Percentiles rank a stretch among this genome's conserved stretches.
phyloP scores from a whole-genome alignment of 2,888 invertebrate species.

The Tetheella fluctuosa region DNA sequence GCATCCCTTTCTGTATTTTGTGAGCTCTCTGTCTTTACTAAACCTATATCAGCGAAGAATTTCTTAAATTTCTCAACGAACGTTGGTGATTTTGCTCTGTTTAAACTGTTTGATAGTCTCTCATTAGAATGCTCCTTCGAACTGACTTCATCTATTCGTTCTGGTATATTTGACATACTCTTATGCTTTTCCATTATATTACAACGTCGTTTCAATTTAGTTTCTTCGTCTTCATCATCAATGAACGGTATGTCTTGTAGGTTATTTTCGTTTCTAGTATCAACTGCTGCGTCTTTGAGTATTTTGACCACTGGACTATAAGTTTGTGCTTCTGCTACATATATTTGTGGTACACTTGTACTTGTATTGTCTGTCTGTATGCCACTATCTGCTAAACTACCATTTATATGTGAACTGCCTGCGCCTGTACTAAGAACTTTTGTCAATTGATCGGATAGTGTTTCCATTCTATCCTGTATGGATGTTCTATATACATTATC shows the following conservation, averaged over 20 bases:
- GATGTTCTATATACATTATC: slow-evolving; percentile 65
- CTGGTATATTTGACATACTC: slow-evolving; percentile 77
- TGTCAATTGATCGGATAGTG: slow-evolving; percentile 72
- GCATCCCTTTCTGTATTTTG: slow-evolving; percentile 40
- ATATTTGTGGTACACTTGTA: slow-evolving; percentile 77
- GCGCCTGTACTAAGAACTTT: slow-evolving; percentile 76
- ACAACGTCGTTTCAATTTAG: slow-evolving; percentile 52
- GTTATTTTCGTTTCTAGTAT: slow-evolving; percentile 76
- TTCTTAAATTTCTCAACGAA: slow-evolving; percentile 79
- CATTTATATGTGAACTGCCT: slow-evolving; percentile 77
- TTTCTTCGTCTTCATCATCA: slow-evolving; percentile 70
- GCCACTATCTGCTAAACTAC: slow-evolving; percentile 77
- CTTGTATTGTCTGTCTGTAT: slow-evolving; percentile 80
- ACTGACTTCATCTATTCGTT: slow-evolving; percentile 66
- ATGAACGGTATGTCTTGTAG: slow-evolving; percentile 79
- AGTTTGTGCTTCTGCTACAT: slow-evolving; percentile 55
- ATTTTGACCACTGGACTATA: slow-evolving; percentile 49
- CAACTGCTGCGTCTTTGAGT: slow-evolving; percentile 74
- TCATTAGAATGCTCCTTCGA: slow-evolving; percentile 64
- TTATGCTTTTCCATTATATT: slow-evolving; percentile 72
- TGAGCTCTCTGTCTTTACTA: slow-evolving; percentile 63
- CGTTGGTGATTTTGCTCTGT: slow-evolving; percentile 74
- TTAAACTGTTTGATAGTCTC: slow-evolving; percentile 66
- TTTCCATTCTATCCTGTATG: slow-evolving; percentile 70
- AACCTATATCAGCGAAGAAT: slow-evolving; percentile 74